phyloP scores from a whole-genome alignment of 2,888 invertebrate species.

The Itoplectis maculator region DNA sequence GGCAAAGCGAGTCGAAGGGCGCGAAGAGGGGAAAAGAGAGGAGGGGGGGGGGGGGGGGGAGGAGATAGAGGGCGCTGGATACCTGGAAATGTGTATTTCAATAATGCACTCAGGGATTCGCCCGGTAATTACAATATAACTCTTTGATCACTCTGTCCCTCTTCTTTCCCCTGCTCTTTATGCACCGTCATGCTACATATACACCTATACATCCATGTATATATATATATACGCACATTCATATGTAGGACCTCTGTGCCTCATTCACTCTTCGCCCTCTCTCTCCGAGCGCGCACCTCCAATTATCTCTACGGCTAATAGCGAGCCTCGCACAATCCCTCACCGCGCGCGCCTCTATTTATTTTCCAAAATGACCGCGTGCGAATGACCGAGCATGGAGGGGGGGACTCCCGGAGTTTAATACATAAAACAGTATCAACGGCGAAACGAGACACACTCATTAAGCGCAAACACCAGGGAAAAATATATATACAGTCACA shows the following conservation, averaged over 20 bases:
- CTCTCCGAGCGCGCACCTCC: slow-evolving; percentile 15
- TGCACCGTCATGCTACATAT: slow-evolving; percentile 13
- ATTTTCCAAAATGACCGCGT: slow-evolving; percentile 57
- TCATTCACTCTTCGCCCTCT: slow-evolving; percentile 30
- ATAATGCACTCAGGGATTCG: slow-evolving; percentile 66
- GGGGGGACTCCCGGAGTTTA: slow-evolving; percentile 21
- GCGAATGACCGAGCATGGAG: slow-evolving; percentile 36
- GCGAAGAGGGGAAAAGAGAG: no score
- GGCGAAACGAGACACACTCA: slow-evolving; percentile 46
- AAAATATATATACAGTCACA: slow-evolving; percentile 22
- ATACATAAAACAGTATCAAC: slow-evolving; percentile 55
- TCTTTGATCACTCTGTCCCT: slow-evolving; percentile 49
- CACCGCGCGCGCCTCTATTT: slow-evolving; percentile 46
- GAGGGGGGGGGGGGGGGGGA: slow-evolving; percentile 38
- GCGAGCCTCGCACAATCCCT: slow-evolving; percentile 39
- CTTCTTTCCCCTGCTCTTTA: slow-evolving; percentile 15
- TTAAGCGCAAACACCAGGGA: slow-evolving; percentile 44
- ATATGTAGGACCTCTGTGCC: slow-evolving; percentile 1
- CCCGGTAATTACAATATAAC: slow-evolving; percentile 67
- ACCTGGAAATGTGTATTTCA: slow-evolving; percentile 61
- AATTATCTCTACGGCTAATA: slow-evolving; percentile 44
- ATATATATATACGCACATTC: background rate
- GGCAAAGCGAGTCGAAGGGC: slow-evolving; percentile 51
- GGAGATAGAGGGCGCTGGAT: no score
- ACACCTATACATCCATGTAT: background rate